phyloP scores from a whole-genome alignment of 2,888 invertebrate genomes.

The Brachyptera risi region DNA sequence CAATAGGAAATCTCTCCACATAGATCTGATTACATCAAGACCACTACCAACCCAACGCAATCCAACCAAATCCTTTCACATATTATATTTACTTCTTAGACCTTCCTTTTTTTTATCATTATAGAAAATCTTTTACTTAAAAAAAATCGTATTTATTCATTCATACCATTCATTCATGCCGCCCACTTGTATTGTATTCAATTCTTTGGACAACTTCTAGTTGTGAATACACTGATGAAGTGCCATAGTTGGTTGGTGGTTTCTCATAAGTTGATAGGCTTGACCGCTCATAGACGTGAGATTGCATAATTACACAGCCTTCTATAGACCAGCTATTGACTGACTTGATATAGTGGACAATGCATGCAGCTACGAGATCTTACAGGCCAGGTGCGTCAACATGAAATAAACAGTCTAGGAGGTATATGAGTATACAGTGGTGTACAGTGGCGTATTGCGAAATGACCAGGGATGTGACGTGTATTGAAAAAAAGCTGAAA shows the following conservation, averaged over 20 bases:
- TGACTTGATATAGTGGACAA: constrained; percentile 5
- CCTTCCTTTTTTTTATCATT: constrained; percentile 1
- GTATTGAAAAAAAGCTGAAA: no score
- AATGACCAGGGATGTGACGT: no score
- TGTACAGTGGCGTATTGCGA: no score
- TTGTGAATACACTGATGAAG: constrained; percentile 3
- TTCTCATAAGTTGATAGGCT: background rate
- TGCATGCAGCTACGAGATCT: no score
- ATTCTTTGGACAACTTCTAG: background rate
- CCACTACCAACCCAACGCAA: no score
- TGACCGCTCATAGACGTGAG: constrained; percentile 2
- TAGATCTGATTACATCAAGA: no score
- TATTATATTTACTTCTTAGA: background rate
- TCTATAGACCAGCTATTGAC: background rate
- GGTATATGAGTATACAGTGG: background rate
- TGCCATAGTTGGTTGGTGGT: background rate
- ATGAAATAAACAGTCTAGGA: background rate
- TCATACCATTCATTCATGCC: background rate
- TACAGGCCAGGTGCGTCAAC: constrained; percentile 15
- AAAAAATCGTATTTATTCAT: background rate
- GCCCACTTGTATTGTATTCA: constrained; percentile 1
- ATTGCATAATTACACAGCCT: background rate
- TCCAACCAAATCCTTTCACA: constrained; percentile 1
- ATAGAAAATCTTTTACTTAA: background rate
- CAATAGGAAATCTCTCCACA: no score